Conservation (phyloP, 1,140 invertebrate species). For the Zaprionus vittiger region DNA sequence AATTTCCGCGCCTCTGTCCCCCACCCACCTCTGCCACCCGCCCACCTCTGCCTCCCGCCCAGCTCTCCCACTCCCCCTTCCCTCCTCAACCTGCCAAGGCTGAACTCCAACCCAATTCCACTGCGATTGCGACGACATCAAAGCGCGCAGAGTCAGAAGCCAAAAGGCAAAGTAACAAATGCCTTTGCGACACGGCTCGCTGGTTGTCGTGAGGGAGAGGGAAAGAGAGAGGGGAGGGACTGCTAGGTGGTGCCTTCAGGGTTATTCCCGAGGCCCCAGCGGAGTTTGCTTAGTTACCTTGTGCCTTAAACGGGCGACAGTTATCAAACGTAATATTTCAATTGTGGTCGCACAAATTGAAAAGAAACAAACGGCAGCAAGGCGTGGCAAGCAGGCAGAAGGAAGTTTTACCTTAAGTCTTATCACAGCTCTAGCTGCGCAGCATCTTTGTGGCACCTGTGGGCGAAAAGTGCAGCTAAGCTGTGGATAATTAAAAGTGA, state of each 20-base stretch:
- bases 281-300: conserved; percentile 42
- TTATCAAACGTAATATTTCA: conserved; percentile 75
- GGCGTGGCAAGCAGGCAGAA: background rate
- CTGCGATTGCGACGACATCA: conserved; percentile 55
- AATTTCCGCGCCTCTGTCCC: conserved; percentile 60
- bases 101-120: conserved; percentile 32
- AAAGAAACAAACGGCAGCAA: conserved; percentile 52
- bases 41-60: background rate
- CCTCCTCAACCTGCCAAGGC: conserved; percentile 8
- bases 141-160: conserved; percentile 57
- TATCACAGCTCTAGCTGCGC: conserved; percentile 36
- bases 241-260: background rate
- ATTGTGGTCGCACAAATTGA: conserved; percentile 62
- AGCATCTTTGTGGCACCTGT: conserved; percentile 5
- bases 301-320: conserved; percentile 51
- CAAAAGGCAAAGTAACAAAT: conserved; percentile 60
- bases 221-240: background rate
- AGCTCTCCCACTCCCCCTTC: background rate
- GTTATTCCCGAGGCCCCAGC: conserved; percentile 6
- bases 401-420: background rate
- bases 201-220: background rate
- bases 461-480: conserved; percentile 14
- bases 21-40: conserved; percentile 4
- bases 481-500: conserved; percentile 11
- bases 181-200: conserved; percentile 53